Conservation (phyloP, 2,888 invertebrate species). For the Zhuqinia jingwanae region DNA sequence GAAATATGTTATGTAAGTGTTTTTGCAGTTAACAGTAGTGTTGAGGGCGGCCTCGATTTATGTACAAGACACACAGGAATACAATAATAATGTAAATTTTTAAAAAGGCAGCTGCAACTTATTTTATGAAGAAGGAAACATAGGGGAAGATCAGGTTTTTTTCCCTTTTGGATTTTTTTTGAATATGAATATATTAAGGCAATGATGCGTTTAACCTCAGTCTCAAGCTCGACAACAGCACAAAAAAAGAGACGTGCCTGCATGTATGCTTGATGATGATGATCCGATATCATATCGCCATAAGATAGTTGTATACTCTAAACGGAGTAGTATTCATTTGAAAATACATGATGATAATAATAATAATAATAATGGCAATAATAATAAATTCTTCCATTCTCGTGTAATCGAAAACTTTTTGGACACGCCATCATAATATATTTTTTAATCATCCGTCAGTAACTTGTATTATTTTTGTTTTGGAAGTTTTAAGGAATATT, state of each 20-base stretch:
- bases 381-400: constrained; percentile 40
- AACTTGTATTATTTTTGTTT: constrained; percentile 33
- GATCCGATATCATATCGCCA: constrained; percentile 42
- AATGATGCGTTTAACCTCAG: constrained; percentile 52
- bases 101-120: constrained; percentile 34
- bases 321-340: constrained; percentile 25
- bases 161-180: constrained; percentile 38
- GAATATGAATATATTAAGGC: constrained; percentile 46
- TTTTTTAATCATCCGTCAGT: constrained; percentile 24
- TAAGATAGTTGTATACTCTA: too few species aligned
- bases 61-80: constrained; percentile 56
- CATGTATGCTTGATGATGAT: background rate
- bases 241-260: background rate
- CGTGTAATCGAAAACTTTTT: constrained; percentile 61
- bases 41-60: constrained; percentile 70
- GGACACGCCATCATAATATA: constrained; percentile 58
- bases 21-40: constrained; percentile 46
- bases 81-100: constrained; percentile 51
- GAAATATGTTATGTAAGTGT: constrained; percentile 67
- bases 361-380: constrained; percentile 21
- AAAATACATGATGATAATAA: constrained; percentile 11
- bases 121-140: constrained; percentile 45
- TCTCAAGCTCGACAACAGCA: too few species aligned
- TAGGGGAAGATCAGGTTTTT: constrained; percentile 68
- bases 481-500: constrained; percentile 41